Evolutionary conservation across 2,797 vertebrate genomes (phyloP), one percentile per base, ranked within the genome.

Genomic region (Gorsachius magnificus): DNA sequence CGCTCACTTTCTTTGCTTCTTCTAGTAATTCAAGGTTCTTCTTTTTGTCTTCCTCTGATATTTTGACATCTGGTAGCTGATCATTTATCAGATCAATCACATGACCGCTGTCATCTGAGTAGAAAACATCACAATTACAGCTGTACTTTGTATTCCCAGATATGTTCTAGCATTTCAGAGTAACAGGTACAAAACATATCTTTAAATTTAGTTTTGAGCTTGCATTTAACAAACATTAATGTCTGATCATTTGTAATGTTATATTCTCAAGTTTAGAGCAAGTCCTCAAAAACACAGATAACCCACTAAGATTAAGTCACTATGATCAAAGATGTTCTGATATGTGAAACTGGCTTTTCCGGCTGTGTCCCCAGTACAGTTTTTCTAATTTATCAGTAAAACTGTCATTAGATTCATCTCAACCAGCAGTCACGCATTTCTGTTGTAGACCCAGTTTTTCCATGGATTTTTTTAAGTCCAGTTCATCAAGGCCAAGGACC

Each of bases 21-120:
- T 99, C 99, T 56, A 99, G 98, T 69, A 99, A 98, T 41, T 99
- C 99, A 91, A 99, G 97, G 96, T 99, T 99, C 97, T 99, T 99
- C 98, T 98, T 99, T 71, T 99, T 99, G 92, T 99, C 99, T 93
- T 99, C 99, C 56, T 99, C 99, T 29, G 99, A 99, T 90, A 99
- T 99, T 97, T 98, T 98, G 94, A 99, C 97, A 64, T 99, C 99
- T 0, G 99, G 99, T 54, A 99, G 98, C 89, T 97, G 97, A 91
- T 99, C 99, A 83, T 99, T 99, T 91, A 99, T 97, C 95, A 99
- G 98, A 96, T 99, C 99, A 78, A 99, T 99, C 96, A 99, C 97
- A 9, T 99, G 98, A 41, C 99, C 99, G 3, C 98, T 97, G 72
- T 98, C 98, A 95, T 99, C 99, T 99, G 93, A 76, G 83, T n/a